Percentiles rank a stretch among this genome's conserved stretches.
These are phyloP conservation scores for Zaprionus vittiger DNA, from an alignment of 1,140 invertebrate genomes.

Conservation along the genomic window DNA sequence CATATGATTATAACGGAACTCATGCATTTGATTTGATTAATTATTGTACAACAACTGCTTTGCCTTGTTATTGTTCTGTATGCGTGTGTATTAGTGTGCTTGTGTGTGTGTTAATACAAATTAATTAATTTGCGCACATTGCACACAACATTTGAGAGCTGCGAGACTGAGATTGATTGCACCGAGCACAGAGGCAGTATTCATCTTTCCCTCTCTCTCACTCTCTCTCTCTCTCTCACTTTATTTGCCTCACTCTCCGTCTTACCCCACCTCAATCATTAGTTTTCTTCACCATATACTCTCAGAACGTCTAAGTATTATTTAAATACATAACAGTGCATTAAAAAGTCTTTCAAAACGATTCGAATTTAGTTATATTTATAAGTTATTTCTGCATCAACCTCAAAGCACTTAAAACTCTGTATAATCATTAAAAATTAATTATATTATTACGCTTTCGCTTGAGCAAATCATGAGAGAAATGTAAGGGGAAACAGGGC, in stretches of 20 bases:
- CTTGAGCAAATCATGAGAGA: background rate
- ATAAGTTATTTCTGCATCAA: background rate
- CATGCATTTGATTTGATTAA: constrained; percentile 80
- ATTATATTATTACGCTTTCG: constrained; percentile 10
- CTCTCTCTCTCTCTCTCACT: background rate
- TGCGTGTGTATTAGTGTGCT: constrained; percentile 5
- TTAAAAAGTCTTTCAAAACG: background rate
- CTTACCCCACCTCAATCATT: background rate
- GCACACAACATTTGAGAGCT: constrained; percentile 47
- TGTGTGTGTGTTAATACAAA: constrained; percentile 72
- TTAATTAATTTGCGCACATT: constrained; percentile 79
- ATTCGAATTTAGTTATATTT: background rate
- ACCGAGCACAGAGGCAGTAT: constrained; percentile 9
- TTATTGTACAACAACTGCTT: constrained; percentile 67
- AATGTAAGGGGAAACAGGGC: background rate
- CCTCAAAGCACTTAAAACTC: background rate
- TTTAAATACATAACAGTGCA: background rate
- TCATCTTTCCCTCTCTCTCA: constrained; percentile 2
- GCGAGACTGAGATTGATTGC: constrained; percentile 74
- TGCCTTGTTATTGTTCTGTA: background rate
- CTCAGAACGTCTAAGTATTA: background rate
- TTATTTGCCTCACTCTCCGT: background rate
- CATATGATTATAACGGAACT: constrained; percentile 70
- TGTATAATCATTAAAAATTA: constrained; percentile 8
- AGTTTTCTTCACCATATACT: background rate